A percentile compares a stretch with the other conserved stretches of the same genome.
phyloP scores from a whole-genome alignment of 2,113 vertebrate genomes.

The Aegotheles bennettii region DNA sequence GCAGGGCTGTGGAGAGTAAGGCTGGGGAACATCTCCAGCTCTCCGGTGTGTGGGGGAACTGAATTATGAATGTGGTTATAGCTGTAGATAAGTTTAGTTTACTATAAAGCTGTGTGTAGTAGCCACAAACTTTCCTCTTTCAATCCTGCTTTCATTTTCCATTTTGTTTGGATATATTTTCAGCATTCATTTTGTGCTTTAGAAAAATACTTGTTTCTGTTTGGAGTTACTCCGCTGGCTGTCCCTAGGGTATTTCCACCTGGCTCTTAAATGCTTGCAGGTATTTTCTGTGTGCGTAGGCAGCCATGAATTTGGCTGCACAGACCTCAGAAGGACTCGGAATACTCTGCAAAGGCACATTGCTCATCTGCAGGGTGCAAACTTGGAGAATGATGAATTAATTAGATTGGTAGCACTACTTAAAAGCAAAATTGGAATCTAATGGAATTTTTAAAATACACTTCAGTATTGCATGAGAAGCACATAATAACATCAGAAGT shows the following conservation, averaged over 20 bases:
- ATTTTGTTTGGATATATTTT: neutral
- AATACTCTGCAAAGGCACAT: neutral
- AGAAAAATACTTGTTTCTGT: neutral
- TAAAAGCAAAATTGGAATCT: slow-evolving; percentile 25
- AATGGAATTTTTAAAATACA: neutral
- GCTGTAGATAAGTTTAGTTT: neutral
- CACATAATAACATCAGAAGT: neutral
- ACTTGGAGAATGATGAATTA: slow-evolving; percentile 6
- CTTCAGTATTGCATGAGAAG: neutral
- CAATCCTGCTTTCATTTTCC: neutral
- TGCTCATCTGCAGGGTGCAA: slow-evolving; percentile 7
- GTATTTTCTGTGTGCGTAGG: neutral
- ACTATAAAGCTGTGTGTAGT: neutral
- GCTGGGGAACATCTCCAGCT: neutral
- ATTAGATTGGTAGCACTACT: slow-evolving; percentile 32
- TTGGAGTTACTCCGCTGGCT: neutral
- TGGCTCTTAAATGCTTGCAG: neutral
- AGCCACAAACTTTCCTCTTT: neutral
- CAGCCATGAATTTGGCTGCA: neutral
- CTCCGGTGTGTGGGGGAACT: neutral
- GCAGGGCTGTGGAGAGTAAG: neutral
- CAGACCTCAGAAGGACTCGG: neutral
- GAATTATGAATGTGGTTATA: neutral
- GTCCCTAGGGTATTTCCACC: neutral
- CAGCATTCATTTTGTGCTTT: neutral